Evolutionary conservation across 35 echinoderm and acorn worm species (phyloP).

Genomic region (Diadema setosum): DNA sequence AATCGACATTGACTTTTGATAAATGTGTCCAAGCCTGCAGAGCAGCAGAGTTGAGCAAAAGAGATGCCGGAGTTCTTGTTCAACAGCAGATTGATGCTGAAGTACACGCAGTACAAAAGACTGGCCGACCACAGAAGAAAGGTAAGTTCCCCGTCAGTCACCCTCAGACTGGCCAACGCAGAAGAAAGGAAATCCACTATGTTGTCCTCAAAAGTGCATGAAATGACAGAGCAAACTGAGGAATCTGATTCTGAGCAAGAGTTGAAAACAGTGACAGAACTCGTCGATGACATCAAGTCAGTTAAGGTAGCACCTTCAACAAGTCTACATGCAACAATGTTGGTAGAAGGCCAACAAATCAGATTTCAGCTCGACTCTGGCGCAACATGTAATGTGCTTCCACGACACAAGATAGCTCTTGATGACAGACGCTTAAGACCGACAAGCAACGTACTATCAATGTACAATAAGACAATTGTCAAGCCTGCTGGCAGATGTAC

Average conservation of each 20-base stretch:
- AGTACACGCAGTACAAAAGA: no score
- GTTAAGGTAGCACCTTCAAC: no score
- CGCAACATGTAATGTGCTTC: slow-evolving; percentile 54
- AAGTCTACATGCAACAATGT: background rate
- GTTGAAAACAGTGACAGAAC: no score
- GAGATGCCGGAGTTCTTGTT: background rate
- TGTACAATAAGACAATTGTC: slow-evolving; percentile 72
- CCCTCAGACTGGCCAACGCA: no score
- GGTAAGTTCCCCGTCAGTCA: no score
- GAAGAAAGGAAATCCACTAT: no score
- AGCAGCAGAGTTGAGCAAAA: background rate
- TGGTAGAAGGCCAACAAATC: background rate
- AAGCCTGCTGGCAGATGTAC: slow-evolving; percentile 40
- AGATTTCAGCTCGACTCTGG: slow-evolving; percentile 39
- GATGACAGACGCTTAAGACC: background rate
- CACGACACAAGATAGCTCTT: background rate
- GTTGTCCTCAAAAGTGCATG: no score
- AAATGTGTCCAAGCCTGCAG: background rate
- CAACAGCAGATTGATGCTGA: no score
- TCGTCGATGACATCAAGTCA: no score
- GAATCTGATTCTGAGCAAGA: no score
- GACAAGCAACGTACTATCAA: slow-evolving; percentile 30
- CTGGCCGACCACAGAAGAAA: no score
- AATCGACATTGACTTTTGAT: background rate
- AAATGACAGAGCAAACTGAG: no score